Conservation (phyloP, 2,797 vertebrate genomes). For the Myotis findleyi region DNA sequence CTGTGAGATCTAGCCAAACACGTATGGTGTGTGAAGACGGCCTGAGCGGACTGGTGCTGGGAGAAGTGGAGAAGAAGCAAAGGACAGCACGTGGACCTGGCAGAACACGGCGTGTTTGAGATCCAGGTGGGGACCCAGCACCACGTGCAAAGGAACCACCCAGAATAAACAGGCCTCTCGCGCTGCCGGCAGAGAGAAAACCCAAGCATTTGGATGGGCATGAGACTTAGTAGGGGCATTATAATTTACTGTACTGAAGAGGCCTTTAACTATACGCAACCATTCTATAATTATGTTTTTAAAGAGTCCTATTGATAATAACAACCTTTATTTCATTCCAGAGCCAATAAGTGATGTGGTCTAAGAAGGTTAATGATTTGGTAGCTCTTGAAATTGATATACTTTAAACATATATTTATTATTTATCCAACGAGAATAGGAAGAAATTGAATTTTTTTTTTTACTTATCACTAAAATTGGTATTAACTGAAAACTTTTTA, state of each 20-base stretch:
- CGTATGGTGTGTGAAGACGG: neutral
- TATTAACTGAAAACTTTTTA: neutral
- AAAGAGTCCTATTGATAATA: neutral
- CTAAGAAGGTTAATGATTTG: neutral
- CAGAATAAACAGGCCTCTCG: neutral
- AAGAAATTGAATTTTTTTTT: neutral
- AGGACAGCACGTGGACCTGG: neutral
- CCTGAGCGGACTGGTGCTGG: fast-evolving
- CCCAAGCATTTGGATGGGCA: neutral
- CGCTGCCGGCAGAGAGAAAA: neutral
- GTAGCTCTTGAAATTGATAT: neutral
- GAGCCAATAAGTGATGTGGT: neutral
- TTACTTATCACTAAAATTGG: neutral
- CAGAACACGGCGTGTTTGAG: neutral
- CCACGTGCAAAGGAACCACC: neutral
- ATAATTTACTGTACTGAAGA: neutral
- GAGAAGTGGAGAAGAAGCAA: neutral
- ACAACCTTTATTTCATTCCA: neutral
- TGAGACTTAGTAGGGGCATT: neutral
- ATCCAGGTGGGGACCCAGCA: no score
- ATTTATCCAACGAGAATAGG: neutral
- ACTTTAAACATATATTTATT: neutral
- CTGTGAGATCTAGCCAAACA: neutral
- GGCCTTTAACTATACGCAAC: neutral
- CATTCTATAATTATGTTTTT: neutral